Evolutionary conservation across 2,113 vertebrate species (phyloP).

Genomic region (Nettapus auritus): DNA sequence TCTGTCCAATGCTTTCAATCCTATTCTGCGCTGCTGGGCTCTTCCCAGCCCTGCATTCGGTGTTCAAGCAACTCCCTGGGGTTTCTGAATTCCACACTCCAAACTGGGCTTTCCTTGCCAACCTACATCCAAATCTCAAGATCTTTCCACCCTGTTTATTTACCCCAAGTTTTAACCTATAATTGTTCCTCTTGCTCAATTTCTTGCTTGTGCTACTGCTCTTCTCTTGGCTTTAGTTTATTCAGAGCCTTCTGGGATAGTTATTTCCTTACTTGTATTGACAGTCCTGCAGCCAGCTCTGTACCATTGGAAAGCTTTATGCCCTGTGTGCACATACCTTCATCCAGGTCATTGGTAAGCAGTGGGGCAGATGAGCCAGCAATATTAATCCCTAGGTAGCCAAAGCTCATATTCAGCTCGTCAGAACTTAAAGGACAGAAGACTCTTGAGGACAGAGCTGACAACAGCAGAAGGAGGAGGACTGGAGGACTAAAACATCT

Average conservation of each 20-base stretch:
- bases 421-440: background rate
- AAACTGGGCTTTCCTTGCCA: background rate
- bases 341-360: background rate
- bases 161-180: conserved; percentile 9
- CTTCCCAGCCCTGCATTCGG: background rate
- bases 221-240: background rate
- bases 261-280: background rate
- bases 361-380: background rate
- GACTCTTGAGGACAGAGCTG: background rate
- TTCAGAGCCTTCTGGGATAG: background rate
- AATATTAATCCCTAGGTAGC: background rate
- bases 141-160: conserved; percentile 28
- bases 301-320: background rate
- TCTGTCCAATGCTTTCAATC: background rate
- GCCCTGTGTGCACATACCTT: background rate
- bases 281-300: background rate
- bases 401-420: background rate
- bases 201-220: conserved; percentile 2
- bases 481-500: background rate
- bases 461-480: background rate
- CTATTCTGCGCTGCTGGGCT: conserved; percentile 15
- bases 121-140: background rate
- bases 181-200: conserved; percentile 17
- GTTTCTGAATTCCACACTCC: background rate
- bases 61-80: background rate